These are phyloP conservation scores for Dinoponera quadriceps DNA, from an alignment of 1,140 invertebrate genomes.

Conservation along the genomic window DNA sequence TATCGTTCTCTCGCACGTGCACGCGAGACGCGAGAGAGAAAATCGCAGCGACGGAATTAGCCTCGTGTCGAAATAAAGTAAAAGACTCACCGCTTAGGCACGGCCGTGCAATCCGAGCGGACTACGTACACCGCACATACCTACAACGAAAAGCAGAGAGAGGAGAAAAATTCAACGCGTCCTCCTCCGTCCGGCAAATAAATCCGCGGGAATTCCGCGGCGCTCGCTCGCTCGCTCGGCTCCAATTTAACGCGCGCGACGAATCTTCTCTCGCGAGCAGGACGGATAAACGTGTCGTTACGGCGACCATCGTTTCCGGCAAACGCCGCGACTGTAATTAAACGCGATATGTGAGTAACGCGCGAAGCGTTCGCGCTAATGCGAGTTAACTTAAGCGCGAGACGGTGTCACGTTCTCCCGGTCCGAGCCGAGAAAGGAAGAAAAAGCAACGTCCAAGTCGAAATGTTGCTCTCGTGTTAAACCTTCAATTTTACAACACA, in stretches of 20 bases:
- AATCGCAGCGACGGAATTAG: background rate
- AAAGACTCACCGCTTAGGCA: background rate
- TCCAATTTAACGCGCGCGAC: constrained; percentile 27
- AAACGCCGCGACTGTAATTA: constrained; percentile 45
- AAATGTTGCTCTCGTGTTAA: too few species aligned
- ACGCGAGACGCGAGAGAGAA: background rate
- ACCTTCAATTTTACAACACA: too few species aligned
- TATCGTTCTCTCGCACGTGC: too few species aligned
- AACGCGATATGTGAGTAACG: constrained; percentile 51
- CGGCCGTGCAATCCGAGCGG: background rate
- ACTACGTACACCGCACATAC: constrained; percentile 9
- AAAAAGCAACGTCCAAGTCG: background rate
- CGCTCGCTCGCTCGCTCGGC: constrained; percentile 38
- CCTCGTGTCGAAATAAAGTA: background rate
- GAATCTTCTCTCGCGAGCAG: constrained; percentile 42
- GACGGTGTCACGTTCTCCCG: constrained; percentile 26
- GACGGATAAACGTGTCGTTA: constrained; percentile 39
- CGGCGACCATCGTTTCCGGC: constrained; percentile 40
- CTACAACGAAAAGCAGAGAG: constrained; percentile 6
- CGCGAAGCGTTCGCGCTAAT: constrained; percentile 15
- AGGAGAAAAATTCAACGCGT: constrained; percentile 4
- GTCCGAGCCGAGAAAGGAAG: constrained; percentile 30
- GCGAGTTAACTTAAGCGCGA: constrained; percentile 20
- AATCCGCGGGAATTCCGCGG: constrained; percentile 40
- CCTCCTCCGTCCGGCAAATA: too few species aligned